phyloP scores from a whole-genome alignment of 2,113 vertebrate species.

The Pungitius pungitius region DNA sequence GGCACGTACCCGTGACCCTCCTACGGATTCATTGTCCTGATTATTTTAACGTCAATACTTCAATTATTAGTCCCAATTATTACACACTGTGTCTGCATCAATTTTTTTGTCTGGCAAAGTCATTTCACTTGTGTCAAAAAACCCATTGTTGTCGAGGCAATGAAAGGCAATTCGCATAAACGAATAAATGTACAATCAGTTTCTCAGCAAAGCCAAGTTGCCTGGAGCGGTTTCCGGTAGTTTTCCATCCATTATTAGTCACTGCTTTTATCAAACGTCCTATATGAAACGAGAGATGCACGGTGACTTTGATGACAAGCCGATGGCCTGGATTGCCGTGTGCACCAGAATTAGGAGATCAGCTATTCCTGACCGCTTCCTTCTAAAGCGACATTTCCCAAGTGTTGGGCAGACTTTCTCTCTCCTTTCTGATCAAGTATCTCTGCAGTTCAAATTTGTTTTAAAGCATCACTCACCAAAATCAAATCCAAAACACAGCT shows the following conservation, averaged over 20 bases:
- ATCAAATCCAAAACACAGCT: constrained; percentile 6
- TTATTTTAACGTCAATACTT: constrained; percentile 66
- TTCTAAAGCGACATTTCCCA: constrained; percentile 33
- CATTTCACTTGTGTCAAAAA: constrained; percentile 57
- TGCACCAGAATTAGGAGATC: constrained; percentile 28
- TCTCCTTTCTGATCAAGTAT: constrained; percentile 31
- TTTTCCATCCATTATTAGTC: constrained; percentile 41
- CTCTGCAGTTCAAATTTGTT: constrained; percentile 16
- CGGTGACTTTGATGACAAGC: constrained; percentile 25
- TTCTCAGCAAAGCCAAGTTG: constrained; percentile 44
- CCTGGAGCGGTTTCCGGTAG: constrained; percentile 37
- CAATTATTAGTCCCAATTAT: constrained; percentile 71
- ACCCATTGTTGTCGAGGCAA: constrained; percentile 45
- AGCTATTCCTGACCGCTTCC: constrained; percentile 20
- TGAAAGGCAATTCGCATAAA: constrained; percentile 57
- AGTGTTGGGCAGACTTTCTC: constrained; percentile 15
- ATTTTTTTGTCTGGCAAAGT: constrained; percentile 46
- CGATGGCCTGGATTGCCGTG: not conserved
- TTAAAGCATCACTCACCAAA: constrained; percentile 16
- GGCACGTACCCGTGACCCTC: constrained; percentile 41
- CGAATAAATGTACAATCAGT: constrained; percentile 59
- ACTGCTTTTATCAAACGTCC: constrained; percentile 37
- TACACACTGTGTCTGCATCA: constrained; percentile 24
- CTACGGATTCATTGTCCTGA: constrained; percentile 44
- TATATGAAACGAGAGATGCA: constrained; percentile 3